phyloP scores from a whole-genome alignment of 2,797 vertebrate genomes.

The Hyperoplus lanceolatus region DNA sequence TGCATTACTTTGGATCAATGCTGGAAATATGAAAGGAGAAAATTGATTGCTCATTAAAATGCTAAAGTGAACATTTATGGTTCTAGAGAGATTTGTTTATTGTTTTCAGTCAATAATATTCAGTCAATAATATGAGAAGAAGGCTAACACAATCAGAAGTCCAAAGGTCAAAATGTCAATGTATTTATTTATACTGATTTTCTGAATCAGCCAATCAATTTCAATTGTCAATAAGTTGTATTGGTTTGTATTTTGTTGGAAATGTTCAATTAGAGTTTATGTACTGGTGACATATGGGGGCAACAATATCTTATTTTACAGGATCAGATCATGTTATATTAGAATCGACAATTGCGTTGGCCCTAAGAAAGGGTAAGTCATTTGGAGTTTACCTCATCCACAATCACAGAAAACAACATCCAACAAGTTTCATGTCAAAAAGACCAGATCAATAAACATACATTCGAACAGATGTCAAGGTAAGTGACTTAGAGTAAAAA shows the following conservation, averaged over 20 bases:
- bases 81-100: neutral
- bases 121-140: neutral
- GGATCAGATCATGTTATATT: neutral
- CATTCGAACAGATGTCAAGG: too few species aligned
- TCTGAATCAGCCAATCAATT: too few species aligned
- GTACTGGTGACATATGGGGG: neutral
- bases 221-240: too few species aligned
- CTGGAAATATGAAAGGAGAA: neutral
- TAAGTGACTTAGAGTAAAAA: too few species aligned
- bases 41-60: neutral
- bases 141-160: neutral
- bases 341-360: too few species aligned
- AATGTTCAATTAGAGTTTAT: neutral
- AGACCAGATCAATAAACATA: too few species aligned
- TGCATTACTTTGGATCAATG: constrained; percentile 10
- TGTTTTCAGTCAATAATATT: neutral
- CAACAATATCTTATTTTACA: neutral
- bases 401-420: too few species aligned
- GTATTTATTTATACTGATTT: too few species aligned
- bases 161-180: too few species aligned
- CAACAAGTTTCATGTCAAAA: too few species aligned
- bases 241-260: neutral
- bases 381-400: too few species aligned
- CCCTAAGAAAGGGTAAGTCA: too few species aligned
- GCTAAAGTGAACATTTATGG: neutral